phyloP scores from a whole-genome alignment of 2,888 invertebrate species.

The Hypomecis atomaria region DNA sequence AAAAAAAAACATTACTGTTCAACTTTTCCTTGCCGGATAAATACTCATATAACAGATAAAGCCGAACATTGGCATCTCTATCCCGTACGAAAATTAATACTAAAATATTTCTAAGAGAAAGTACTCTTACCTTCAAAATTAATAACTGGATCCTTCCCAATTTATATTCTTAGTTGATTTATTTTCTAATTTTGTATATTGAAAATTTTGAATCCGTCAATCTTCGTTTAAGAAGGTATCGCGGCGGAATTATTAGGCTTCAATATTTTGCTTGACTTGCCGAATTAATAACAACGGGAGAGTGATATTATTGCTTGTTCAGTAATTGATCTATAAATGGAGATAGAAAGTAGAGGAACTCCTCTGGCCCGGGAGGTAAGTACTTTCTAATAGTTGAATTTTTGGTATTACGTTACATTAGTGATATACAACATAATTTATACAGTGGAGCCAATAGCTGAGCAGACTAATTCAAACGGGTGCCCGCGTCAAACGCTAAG shows the following conservation, averaged over 20 bases:
- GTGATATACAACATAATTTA: no score
- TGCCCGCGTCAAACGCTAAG: no score
- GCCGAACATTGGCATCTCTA: neutral
- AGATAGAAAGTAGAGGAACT: neutral
- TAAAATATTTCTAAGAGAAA: constrained; percentile 23
- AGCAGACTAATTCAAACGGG: no score
- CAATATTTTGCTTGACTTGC: constrained; percentile 19
- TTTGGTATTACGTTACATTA: no score
- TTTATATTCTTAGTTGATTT: constrained; percentile 39
- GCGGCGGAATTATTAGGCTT: constrained; percentile 24
- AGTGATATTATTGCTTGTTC: constrained; percentile 14
- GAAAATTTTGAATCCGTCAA: constrained; percentile 34
- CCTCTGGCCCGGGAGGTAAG: no score
- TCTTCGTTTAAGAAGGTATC: constrained; percentile 29
- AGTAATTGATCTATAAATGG: constrained; percentile 3
- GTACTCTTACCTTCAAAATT: constrained; percentile 33
- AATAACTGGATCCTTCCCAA: constrained; percentile 37
- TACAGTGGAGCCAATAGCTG: no score
- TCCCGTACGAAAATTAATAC: constrained; percentile 11
- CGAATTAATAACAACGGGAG: constrained; percentile 15
- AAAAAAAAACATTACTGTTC: no score
- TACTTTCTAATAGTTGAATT: no score
- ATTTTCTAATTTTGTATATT: constrained; percentile 40
- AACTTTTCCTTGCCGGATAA: no score
- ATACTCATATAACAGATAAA: no score